A percentile compares a stretch with the other conserved stretches of the same genome.
Evolutionary conservation across 2,113 vertebrate species (phyloP).

Genomic region (Xenopus tropicalis): DNA sequence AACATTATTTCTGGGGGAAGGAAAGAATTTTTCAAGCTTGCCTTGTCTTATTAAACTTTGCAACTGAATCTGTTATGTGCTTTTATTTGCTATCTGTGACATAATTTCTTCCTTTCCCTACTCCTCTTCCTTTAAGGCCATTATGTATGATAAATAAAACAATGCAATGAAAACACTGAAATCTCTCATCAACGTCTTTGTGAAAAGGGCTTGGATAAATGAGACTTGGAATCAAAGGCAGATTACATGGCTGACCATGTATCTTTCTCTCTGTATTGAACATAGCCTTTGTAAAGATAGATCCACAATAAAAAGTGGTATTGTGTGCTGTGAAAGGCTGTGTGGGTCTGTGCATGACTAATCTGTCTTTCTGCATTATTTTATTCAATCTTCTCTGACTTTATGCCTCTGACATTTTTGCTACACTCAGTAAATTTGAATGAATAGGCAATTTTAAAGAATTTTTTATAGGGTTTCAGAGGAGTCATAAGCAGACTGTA

Average conservation of each 20-base stretch:
- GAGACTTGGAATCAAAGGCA: slow-evolving; percentile 97
- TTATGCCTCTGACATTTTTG: slow-evolving; percentile 99
- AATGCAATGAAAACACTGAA: slow-evolving; percentile 79
- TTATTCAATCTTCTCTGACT: slow-evolving; percentile 99
- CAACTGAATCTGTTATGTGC: slow-evolving; percentile 63
- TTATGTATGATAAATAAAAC: slow-evolving; percentile 82
- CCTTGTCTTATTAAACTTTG: slow-evolving; percentile 63
- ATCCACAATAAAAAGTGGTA: slow-evolving; percentile 98
- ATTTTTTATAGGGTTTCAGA: slow-evolving; percentile 96
- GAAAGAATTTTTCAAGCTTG: neutral
- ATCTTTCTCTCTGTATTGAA: slow-evolving; percentile 98
- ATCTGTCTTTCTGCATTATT: slow-evolving; percentile 99
- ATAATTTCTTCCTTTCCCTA: slow-evolving; percentile 56
- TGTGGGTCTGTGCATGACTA: slow-evolving; percentile 99
- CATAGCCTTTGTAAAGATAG: slow-evolving; percentile 97
- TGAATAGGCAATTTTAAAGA: slow-evolving; percentile 99
- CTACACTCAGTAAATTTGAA: slow-evolving; percentile 99
- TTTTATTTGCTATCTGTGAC: slow-evolving; percentile 65
- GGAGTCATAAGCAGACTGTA: slow-evolving; percentile 86
- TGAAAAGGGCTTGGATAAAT: slow-evolving; percentile 98
- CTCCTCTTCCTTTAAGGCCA: slow-evolving; percentile 53
- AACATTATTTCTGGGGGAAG: slow-evolving; percentile 36
- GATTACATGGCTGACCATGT: slow-evolving; percentile 99
- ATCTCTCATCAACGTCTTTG: slow-evolving; percentile 97
- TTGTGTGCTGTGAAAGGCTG: slow-evolving; percentile 96